Conservation (phyloP, 1,140 invertebrate genomes). For the Drosophila willistoni region DNA sequence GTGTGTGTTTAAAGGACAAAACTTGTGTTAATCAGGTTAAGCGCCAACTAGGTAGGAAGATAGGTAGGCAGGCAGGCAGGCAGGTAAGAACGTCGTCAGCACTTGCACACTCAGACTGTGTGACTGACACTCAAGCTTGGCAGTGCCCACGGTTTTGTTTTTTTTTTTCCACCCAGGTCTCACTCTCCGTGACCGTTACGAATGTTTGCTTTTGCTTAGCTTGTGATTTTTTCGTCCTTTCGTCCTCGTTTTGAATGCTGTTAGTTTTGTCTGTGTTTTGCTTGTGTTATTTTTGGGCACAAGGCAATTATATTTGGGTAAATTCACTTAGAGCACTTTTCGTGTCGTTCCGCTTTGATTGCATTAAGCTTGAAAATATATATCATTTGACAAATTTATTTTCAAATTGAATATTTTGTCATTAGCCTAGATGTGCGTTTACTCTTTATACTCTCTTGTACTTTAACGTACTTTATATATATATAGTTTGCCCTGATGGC, state of each 20-base stretch:
- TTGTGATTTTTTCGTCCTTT: slow-evolving; percentile 4
- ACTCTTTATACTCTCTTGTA: slow-evolving; percentile 36
- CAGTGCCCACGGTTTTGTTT: slow-evolving; percentile 1
- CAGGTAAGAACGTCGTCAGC: slow-evolving; percentile 24
- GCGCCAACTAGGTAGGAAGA: slow-evolving; percentile 21
- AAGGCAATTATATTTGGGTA: slow-evolving; percentile 49
- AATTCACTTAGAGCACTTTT: slow-evolving; percentile 68
- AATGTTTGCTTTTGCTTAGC: slow-evolving; percentile 10
- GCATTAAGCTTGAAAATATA: slow-evolving; percentile 61
- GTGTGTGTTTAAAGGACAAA: slow-evolving; percentile 54
- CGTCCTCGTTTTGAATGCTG: slow-evolving; percentile 35
- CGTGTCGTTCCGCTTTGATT: slow-evolving; percentile 51
- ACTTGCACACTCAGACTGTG: slow-evolving; percentile 12
- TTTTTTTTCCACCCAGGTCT: background rate
- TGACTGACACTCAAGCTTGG: slow-evolving; percentile 17
- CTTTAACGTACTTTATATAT: slow-evolving; percentile 41
- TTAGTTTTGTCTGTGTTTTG: slow-evolving; percentile 18
- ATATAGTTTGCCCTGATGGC: slow-evolving; percentile 16
- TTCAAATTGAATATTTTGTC: slow-evolving; percentile 40
- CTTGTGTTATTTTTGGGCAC: slow-evolving; percentile 24
- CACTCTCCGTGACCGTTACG: slow-evolving; percentile 5
- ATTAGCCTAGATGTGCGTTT: slow-evolving; percentile 36
- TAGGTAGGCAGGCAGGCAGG: background rate
- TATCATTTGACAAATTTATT: slow-evolving; percentile 46
- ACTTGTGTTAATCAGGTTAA: slow-evolving; percentile 73